Conservation (phyloP, 2,888 invertebrate species). For the Cartodere bifasciata region DNA sequence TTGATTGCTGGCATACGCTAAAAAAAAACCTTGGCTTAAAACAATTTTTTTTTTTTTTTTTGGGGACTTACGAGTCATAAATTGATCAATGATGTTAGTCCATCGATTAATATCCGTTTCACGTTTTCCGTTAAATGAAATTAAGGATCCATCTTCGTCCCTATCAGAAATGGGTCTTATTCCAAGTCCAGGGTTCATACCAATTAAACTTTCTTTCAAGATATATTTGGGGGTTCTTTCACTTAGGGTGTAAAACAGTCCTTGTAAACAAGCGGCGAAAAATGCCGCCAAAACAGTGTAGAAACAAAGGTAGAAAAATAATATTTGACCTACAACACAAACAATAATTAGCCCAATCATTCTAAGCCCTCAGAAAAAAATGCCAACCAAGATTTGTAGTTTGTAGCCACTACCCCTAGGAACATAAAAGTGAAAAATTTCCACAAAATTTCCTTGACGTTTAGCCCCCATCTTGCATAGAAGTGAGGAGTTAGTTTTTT, state of each 20-base stretch:
- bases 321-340: neutral
- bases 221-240: constrained; percentile 5
- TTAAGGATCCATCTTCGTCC: constrained; percentile 5
- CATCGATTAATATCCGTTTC: constrained; percentile 9
- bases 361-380: no score
- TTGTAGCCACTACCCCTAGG: no score
- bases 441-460: no score
- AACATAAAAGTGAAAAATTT: no score
- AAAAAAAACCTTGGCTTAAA: constrained; percentile 1
- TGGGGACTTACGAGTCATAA: constrained; percentile 9
- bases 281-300: constrained; percentile 6
- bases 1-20: constrained; percentile 6
- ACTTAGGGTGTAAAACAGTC: constrained; percentile 6
- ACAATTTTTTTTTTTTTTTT: neutral
- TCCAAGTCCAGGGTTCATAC: constrained; percentile 9
- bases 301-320: constrained; percentile 9
- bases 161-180: constrained; percentile 6
- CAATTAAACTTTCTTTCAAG: constrained; percentile 8
- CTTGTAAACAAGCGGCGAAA: constrained; percentile 7
- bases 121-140: constrained; percentile 9
- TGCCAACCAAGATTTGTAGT: no score
- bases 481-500: no score
- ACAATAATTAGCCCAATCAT: no score
- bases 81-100: constrained; percentile 9
- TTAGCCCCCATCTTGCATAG: no score